These are phyloP conservation scores for Sphaerophoria taeniata DNA, from an alignment of 2,888 invertebrate species.

Conservation along the genomic window DNA sequence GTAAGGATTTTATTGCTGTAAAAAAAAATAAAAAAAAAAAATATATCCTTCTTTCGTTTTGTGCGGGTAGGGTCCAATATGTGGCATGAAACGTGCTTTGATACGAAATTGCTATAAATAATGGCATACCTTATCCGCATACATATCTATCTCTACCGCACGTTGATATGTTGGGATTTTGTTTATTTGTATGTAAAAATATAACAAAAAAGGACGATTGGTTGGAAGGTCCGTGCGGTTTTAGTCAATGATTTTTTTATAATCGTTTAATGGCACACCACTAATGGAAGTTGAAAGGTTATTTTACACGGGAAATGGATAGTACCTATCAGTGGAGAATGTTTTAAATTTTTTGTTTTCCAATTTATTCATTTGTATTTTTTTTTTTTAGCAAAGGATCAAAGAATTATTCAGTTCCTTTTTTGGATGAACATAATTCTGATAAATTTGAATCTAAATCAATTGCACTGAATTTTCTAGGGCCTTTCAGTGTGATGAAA, in stretches of 20 bases:
- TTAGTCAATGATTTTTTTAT: conserved; percentile 54
- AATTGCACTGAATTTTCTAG: too few species aligned
- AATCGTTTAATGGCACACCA: conserved; percentile 39
- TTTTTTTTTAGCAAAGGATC: too few species aligned
- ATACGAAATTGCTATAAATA: conserved; percentile 47
- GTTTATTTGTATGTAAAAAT: conserved; percentile 7
- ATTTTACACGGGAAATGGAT: not conserved
- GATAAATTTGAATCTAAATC: too few species aligned
- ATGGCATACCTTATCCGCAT: not conserved
- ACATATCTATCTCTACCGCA: not conserved
- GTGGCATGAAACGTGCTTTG: conserved; percentile 63
- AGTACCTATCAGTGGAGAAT: not conserved
- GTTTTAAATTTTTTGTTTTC: not conserved
- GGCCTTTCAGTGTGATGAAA: too few species aligned
- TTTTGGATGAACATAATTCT: too few species aligned
- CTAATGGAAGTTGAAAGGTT: conserved; percentile 42
- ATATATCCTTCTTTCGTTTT: conserved; percentile 17
- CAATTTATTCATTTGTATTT: not conserved
- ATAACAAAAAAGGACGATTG: not conserved
- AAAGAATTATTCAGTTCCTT: too few species aligned
- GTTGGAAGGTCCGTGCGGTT: not conserved
- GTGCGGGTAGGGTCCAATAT: conserved; percentile 58
- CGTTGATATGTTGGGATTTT: not conserved
- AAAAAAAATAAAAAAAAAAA: not conserved
- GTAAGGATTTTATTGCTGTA: not conserved